phyloP scores from a whole-genome alignment of 2,797 vertebrate genomes.

The Molossus molossus region DNA sequence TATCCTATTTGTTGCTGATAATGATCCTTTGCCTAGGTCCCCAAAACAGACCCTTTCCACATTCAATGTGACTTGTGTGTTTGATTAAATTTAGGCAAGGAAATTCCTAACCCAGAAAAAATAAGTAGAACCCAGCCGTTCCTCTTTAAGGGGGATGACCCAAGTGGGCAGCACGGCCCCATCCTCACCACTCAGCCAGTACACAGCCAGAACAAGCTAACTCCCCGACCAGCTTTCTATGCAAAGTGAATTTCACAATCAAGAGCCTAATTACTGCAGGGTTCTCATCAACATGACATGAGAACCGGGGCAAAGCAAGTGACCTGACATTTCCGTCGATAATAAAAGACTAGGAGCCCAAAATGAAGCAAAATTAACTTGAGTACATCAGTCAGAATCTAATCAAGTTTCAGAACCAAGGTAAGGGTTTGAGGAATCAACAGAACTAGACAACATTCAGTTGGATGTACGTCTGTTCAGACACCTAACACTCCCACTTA shows the following conservation, averaged over 20 bases:
- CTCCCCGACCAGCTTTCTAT: conserved; percentile 47
- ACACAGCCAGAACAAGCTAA: neutral
- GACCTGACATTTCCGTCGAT: conserved; percentile 59
- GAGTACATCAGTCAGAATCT: conserved; percentile 12
- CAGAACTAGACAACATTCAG: conserved; percentile 49
- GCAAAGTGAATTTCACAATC: conserved; percentile 72
- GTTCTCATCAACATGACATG: conserved; percentile 44
- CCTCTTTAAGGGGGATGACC: conserved; percentile 34
- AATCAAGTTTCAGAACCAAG: conserved; percentile 55
- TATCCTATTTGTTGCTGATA: conserved; percentile 44
- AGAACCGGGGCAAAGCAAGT: conserved; percentile 59
- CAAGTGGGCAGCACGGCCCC: neutral
- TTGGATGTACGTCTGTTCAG: neutral
- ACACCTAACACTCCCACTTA: neutral
- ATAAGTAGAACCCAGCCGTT: neutral
- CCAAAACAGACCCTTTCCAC: conserved; percentile 17
- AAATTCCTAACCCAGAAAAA: conserved; percentile 52
- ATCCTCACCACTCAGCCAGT: neutral
- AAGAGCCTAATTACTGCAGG: conserved; percentile 70
- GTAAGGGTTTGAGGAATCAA: conserved; percentile 30
- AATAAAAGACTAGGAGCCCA: conserved; percentile 46
- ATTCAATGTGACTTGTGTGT: neutral
- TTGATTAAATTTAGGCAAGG: conserved; percentile 33
- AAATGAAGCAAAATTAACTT: conserved; percentile 42
- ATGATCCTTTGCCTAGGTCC: conserved; percentile 48